These are phyloP conservation scores for Tetramorium parvispinum DNA, from an alignment of 1,140 invertebrate genomes.

Conservation along the genomic window DNA sequence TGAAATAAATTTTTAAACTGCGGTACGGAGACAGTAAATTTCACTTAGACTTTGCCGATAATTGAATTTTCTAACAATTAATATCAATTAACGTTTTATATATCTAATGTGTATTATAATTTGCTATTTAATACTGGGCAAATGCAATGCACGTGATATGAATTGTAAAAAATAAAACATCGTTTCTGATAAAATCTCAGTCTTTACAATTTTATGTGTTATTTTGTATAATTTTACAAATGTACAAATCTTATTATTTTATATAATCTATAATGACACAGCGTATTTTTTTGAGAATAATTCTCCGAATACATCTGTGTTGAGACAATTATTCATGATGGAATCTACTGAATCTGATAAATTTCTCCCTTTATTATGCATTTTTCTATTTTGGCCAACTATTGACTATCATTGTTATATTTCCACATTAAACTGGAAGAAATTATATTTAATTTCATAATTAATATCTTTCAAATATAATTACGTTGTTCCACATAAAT, in stretches of 20 bases:
- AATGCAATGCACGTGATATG: conserved; percentile 5
- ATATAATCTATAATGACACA: not conserved
- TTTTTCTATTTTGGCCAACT: not conserved
- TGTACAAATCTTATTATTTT: not conserved
- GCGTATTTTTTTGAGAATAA: not conserved
- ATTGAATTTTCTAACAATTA: conserved; percentile 25
- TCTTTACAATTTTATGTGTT: not conserved
- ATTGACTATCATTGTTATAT: not conserved
- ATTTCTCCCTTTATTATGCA: not conserved
- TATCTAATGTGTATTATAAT: conserved; percentile 14
- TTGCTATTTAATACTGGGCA: not conserved
- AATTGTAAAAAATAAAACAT: conserved; percentile 44
- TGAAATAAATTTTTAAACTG: conserved; percentile 59
- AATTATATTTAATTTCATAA: no score
- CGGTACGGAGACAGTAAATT: not conserved
- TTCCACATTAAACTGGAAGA: no score
- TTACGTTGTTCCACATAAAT: not conserved
- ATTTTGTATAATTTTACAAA: not conserved
- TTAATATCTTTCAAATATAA: not conserved
- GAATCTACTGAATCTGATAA: not conserved
- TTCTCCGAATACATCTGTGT: not conserved
- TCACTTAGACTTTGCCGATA: not conserved
- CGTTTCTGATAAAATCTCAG: not conserved
- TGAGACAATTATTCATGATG: no score
- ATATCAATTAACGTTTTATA: conserved; percentile 30